Base-by-base conservation (phyloP, 2,113 vertebrate genomes). In the Oncorhynchus kisutch region DNA sequence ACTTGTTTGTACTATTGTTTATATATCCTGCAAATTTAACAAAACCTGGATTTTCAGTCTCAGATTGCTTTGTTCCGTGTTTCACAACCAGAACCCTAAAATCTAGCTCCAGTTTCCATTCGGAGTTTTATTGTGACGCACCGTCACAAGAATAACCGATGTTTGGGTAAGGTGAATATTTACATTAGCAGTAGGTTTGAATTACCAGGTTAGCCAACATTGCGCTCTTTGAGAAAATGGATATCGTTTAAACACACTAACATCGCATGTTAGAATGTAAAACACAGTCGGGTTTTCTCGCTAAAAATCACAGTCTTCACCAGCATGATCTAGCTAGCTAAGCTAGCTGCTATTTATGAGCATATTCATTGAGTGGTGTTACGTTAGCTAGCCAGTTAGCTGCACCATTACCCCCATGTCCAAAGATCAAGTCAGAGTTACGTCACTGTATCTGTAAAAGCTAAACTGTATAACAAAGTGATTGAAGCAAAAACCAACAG, bases 81-180 rank as follows among this genome's bases (percentile, higher is more conserved):
- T 45, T 64, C 31, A 59, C 5, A 45, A 18, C 5, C 24, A 45
- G 57, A 64, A 75, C 59, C 24, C 20, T 27, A 9, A 39, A 64
- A 5, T 14, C 27, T 11, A 67, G 13, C 49, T 20, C 11, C 11
- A 49, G 89, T 92, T 93, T 90, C 84, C 48, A 20, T 18, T 29
- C 90, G 93, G 90, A 85, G 25, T 11, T n/a, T 67, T 49, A 67
- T 74, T 57, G 16, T 8, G 86, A 2, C 71, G 87, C 81, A 82
- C 90, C 24, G 77, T 85, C 81, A 76, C 74, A 71, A 74, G 9
- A 71, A 31, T 24, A 16, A 49, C 78, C 76, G 85, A 81, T 71
- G 7, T 67, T 48, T 54, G 39, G 84, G 81, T 85, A 81, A 85
- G 86, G 57, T 67, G 16, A 68, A 81, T 75, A 39, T 12, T 68